A percentile compares a stretch with the other conserved stretches of the same genome.
Conservation (phyloP, 1,140 invertebrate genomes). For the Vanessa atalanta region DNA sequence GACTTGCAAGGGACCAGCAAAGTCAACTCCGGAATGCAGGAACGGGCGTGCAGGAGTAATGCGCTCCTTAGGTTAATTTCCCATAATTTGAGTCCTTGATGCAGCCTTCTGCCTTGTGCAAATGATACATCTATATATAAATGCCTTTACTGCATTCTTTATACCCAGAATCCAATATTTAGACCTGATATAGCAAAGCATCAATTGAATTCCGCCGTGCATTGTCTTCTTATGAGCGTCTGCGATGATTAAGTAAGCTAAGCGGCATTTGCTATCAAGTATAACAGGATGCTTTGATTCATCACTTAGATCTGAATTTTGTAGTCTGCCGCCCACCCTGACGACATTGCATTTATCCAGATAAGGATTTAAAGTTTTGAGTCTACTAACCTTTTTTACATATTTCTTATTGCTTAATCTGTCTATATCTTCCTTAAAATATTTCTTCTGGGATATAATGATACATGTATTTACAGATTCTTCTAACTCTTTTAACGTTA, state of each 20-base stretch:
- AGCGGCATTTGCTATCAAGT: neutral
- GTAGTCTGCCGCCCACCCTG: conserved; percentile 1
- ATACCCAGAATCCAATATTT: too few species aligned
- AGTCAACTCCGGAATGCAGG: neutral
- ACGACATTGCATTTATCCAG: neutral
- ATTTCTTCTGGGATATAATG: neutral
- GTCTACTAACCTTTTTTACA: neutral
- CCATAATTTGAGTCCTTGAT: too few species aligned
- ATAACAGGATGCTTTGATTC: neutral
- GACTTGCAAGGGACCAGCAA: too few species aligned
- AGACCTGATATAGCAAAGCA: neutral
- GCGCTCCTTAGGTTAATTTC: too few species aligned
- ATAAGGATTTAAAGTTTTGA: neutral
- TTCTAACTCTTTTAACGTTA: neutral
- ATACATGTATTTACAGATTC: neutral
- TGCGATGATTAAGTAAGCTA: neutral
- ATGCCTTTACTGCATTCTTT: too few species aligned
- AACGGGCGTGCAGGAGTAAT: too few species aligned
- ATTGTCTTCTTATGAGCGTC: neutral
- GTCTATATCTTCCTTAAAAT: conserved; percentile 4
- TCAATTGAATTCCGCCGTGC: neutral
- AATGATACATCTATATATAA: neutral
- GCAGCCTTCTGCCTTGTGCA: too few species aligned
- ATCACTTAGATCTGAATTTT: conserved; percentile 1
- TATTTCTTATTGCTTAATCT: conserved; percentile 1